Evolutionary conservation across 2,888 invertebrate genomes (phyloP), one percentile per base, ranked within the genome.

Genomic region (Cephus spinipes): DNA sequence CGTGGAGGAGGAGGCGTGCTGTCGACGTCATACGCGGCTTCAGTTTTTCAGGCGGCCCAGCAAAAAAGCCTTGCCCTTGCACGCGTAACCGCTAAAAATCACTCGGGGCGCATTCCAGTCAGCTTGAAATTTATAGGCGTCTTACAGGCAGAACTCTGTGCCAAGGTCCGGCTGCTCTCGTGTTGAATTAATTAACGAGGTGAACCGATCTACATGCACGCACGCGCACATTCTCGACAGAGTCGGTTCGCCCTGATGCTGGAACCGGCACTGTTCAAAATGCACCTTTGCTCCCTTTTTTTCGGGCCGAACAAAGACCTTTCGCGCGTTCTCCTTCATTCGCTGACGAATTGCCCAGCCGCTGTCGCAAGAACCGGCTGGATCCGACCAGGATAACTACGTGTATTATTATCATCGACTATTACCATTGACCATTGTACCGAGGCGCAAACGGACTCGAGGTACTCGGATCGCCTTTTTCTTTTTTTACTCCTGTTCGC

Each of bases 21-120:
- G 40, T 40, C 40, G 40, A 40, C 40, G 40, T 40, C 40, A 35
- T 0, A 32, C 33, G 33, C 33, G 74, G 35, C 6, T 34, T 74
- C 74, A 35, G 23, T 74, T 74, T 35, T 74, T 35, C 34, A 15
- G 74, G 34, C 33, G n/a, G 74, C 68, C 69, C 71, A 73, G 35
- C 34, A 78, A 82, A 83, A 80, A 88, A 86, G 80, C 87, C 85
- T 87, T 87, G 88, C 87, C 88, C 87, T 87, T 88, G 87, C 85
- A 85, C 84, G 83, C 85, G 79, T 81, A 83, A 85, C 82, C 82
- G 81, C 80, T 78, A 82, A 85, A 83, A 83, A 82, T 83, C 78
- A 81, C 83, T 82, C 71, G 79, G 75, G 81, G 80, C 85, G 80
- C 87, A 88, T 89, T 88, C 88, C 87, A 79, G 74, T 73, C 78